Evolutionary conservation across 1,140 invertebrate species (phyloP), one percentile per base, ranked within the genome.

Genomic region (Semibalanus balanoides): DNA sequence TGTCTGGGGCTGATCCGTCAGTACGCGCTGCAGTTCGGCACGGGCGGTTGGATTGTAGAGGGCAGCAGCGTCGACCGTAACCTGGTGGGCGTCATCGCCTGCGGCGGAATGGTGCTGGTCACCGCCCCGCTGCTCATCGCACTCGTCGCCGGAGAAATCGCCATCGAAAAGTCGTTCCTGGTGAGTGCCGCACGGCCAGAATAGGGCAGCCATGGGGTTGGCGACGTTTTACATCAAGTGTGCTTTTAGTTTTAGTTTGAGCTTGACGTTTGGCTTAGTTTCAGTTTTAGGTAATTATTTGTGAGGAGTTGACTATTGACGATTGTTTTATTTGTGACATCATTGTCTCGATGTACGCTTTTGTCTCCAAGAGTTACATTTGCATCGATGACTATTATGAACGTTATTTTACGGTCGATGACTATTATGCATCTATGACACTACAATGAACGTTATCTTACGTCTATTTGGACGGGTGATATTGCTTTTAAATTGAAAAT

Each of bases 101-200:
- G 77, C 51, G 78, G 78, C 19, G 77, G 76, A 19, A 77, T 77
- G 17, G 77, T 78, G 51, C 74, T 78, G 30, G 77, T 78, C 71
- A 77, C 78, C 14, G 69, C 76, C 0, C 78, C 78, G 31, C 76
- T 78, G 14, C 78, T 78, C 71, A 29, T 78, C 29, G 78, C 76
- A n/a, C 77, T 64, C 14, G 51, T 64, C 51, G 51, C 51, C 51
- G 51, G 51, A 14, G 51, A 78, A 73, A 76, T 78, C 74, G 77
- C 77, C 78, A 77, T 78, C 70, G 76, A 75, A 7, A 76, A 78
- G 51, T 31, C 78, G 40, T 78, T 78, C 29, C 72, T 78, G 76
- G 78, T 78, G 73, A 76, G 78, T 75, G 29, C n/a, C 17, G 31
- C 51, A 25, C 3, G 22, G 35, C 17, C 5, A 17, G 35, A 40